These are phyloP conservation scores for Illadopsis cleaveri DNA, from an alignment of 2,113 vertebrate genomes.

Conservation along the genomic window DNA sequence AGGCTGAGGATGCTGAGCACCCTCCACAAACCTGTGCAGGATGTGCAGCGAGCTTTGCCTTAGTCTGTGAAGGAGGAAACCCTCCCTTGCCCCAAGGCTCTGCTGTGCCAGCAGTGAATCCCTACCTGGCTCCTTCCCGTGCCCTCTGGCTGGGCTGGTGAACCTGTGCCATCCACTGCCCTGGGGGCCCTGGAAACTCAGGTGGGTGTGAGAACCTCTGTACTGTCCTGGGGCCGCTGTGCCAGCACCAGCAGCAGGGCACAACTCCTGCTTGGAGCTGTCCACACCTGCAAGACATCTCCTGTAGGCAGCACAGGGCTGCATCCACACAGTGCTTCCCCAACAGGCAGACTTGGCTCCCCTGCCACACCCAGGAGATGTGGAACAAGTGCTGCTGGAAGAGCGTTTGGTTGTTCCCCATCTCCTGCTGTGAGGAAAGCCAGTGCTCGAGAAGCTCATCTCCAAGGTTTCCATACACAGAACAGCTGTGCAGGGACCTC, in stretches of 20 bases:
- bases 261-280: background rate
- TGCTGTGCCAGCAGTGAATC: background rate
- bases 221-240: background rate
- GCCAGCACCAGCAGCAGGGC: background rate
- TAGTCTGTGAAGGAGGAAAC: background rate
- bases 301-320: background rate
- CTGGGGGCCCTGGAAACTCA: background rate
- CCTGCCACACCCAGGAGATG: background rate
- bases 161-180: background rate
- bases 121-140: rapidly evolving
- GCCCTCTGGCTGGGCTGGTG: background rate
- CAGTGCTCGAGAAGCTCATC: background rate
- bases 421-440: background rate
- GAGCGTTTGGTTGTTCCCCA: background rate
- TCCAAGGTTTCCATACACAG: background rate
- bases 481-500: background rate
- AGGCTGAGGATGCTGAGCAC: background rate
- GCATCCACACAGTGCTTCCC: background rate
- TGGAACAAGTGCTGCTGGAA: background rate
- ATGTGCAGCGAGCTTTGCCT: background rate
- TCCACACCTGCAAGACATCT: background rate
- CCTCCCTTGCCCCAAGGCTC: background rate
- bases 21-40: background rate
- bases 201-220: background rate
- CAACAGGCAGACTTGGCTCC: background rate